Conservation (phyloP, 2,888 invertebrate genomes). For the Meta bourneti region DNA sequence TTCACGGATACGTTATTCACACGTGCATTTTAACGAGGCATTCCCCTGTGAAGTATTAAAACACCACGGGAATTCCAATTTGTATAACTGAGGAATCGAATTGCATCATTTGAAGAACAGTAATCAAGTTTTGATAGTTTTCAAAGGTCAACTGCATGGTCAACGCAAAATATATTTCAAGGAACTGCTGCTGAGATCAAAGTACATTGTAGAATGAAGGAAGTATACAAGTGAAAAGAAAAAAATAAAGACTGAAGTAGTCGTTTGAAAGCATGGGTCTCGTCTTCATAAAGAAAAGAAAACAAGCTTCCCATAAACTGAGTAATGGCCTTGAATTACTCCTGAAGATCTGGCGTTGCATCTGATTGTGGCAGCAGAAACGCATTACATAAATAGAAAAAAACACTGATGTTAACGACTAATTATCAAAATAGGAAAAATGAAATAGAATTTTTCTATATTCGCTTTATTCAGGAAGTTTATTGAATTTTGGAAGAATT, state of each 20-base stretch:
- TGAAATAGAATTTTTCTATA: no score
- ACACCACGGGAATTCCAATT: no score
- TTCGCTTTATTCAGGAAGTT: no score
- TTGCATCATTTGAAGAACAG: no score
- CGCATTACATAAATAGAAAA: not conserved
- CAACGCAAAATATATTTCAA: not conserved
- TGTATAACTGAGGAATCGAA: no score
- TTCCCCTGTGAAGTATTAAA: no score
- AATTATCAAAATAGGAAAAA: no score
- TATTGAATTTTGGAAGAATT: no score
- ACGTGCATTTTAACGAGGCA: no score
- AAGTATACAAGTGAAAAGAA: not conserved
- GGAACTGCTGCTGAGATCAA: not conserved
- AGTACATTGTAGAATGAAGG: not conserved
- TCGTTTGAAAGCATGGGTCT: not conserved
- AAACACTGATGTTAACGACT: no score
- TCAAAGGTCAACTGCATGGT: not conserved
- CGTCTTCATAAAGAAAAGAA: not conserved
- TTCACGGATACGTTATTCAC: no score
- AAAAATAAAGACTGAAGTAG: not conserved
- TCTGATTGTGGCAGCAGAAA: not conserved
- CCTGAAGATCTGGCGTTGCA: not conserved
- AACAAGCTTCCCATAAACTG: not conserved
- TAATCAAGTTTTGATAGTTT: not conserved
- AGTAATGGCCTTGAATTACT: not conserved